Evolutionary conservation across 2,113 vertebrate genomes (phyloP), one percentile per base, ranked within the genome.

Genomic region (Xyrauchen texanus): DNA sequence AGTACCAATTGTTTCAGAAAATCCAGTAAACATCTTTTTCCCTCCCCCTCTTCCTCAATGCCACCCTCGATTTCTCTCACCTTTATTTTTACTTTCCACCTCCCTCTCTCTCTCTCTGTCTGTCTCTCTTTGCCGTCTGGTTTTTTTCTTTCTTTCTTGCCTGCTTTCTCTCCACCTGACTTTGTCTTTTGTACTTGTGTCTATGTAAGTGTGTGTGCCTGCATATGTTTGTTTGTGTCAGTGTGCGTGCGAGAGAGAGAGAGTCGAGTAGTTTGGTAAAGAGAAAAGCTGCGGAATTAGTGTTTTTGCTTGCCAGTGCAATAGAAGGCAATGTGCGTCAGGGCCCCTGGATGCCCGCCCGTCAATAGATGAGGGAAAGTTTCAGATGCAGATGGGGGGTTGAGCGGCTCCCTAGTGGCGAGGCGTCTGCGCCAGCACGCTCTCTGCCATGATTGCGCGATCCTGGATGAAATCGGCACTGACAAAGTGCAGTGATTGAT

Each of bases 401-500:
- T 89, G 90, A 92, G 94, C 46, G 4, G 13, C 90, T 94, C 94
- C 93, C 91, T 81, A 0, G 92, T 87, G 92, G 93, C 92, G 88
- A 89, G 82, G 62, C 62, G 81, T 65, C 77, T 51, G n/a, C 10
- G 53, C 79, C 79, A 49, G 62, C 72, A 63, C 52, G 65, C 83
- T 90, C 93, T 86, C 78, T 88, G 85, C 85, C 91, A 88, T 91
- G 94, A 94, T 94, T 94, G 94, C 91, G 87, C 92, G 90, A 77
- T 79, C 57, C 57, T 49, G 93, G 94, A 96, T 95, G 94, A 95
- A 98, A 96, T 96, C 94, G 92, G 94, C 93, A 91, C 94, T 98
- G 96, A 98, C 96, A 98, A 97, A 97, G 95, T 97, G 94, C 91
- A 85, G 68, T 91, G 94, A 94, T 96, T 99, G 97, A 98, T 98